A percentile compares a stretch with the other conserved stretches of the same genome.
phyloP scores from a whole-genome alignment of 2,113 vertebrate species.

The Mola mola region DNA sequence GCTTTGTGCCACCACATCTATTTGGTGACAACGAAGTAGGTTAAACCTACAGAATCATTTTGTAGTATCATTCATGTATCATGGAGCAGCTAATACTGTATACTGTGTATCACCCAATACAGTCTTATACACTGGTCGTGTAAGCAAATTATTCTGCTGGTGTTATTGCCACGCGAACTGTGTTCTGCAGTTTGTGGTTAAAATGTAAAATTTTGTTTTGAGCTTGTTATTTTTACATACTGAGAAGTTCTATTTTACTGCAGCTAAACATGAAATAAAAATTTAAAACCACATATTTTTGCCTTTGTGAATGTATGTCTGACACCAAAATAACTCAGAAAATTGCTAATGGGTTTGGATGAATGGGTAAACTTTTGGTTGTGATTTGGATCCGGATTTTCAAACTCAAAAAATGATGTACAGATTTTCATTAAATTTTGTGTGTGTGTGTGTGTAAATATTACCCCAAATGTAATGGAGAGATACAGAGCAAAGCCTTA shows the following conservation, averaged over 20 bases:
- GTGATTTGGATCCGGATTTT: no score
- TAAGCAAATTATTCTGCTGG: constrained; percentile 36
- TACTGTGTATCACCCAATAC: constrained; percentile 40
- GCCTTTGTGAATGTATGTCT: no score
- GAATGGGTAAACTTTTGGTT: no score
- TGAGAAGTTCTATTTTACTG: constrained; percentile 40
- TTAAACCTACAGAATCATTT: constrained; percentile 40
- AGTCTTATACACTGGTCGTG: constrained; percentile 54
- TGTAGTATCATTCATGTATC: constrained; percentile 59
- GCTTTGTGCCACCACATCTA: constrained; percentile 10
- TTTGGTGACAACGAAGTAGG: constrained; percentile 32
- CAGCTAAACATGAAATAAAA: constrained; percentile 55
- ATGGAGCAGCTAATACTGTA: constrained; percentile 66
- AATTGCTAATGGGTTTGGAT: no score
- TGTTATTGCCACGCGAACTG: constrained; percentile 39
- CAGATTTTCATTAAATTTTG: no score
- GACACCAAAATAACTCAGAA: no score
- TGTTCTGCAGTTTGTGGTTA: constrained; percentile 7
- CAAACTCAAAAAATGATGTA: no score
- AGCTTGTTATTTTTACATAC: constrained; percentile 51
- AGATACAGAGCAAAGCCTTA: no score
- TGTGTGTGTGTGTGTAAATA: no score
- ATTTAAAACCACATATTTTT: background rate
- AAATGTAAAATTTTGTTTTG: constrained; percentile 23
- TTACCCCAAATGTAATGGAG: no score